Conservation (phyloP, 2,888 invertebrate species). For the Adineta ricciae region DNA sequence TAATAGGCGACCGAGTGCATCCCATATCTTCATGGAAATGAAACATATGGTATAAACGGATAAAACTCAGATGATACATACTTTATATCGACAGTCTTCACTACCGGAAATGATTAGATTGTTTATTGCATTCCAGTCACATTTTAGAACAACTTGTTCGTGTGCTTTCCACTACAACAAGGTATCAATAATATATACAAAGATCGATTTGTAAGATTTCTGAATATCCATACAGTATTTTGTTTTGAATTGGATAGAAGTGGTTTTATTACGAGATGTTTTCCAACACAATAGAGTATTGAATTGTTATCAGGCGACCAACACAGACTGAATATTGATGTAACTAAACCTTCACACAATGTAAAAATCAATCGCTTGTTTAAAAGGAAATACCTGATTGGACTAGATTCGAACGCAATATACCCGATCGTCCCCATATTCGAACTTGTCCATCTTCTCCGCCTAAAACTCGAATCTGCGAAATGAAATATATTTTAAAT, state of each 20-base stretch:
- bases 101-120: conserved; percentile 58
- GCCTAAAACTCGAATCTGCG: conserved; percentile 50
- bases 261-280: conserved; percentile 57
- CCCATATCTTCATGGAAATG: conserved; percentile 62
- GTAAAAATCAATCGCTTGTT: not conserved
- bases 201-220: not conserved
- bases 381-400: conserved; percentile 59
- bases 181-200: not conserved
- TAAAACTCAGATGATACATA: conserved; percentile 40
- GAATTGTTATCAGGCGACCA: conserved; percentile 60
- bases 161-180: conserved; percentile 81
- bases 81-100: conserved; percentile 72
- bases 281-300: conserved; percentile 56
- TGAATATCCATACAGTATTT: conserved; percentile 45
- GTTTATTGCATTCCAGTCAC: conserved; percentile 57
- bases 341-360: conserved; percentile 39
- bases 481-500: conserved; percentile 50
- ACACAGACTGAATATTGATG: conserved; percentile 69
- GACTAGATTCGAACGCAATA: conserved; percentile 73
- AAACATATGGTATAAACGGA: not conserved
- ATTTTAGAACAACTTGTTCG: conserved; percentile 72
- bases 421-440: conserved; percentile 88
- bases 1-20: conserved; percentile 73
- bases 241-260: conserved; percentile 55
- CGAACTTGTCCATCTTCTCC: conserved; percentile 93